Percentiles rank a stretch among this genome's conserved stretches.
These are phyloP conservation scores for Cotesia chilonis DNA, from an alignment of 1,140 invertebrate species.

Conservation along the genomic window DNA sequence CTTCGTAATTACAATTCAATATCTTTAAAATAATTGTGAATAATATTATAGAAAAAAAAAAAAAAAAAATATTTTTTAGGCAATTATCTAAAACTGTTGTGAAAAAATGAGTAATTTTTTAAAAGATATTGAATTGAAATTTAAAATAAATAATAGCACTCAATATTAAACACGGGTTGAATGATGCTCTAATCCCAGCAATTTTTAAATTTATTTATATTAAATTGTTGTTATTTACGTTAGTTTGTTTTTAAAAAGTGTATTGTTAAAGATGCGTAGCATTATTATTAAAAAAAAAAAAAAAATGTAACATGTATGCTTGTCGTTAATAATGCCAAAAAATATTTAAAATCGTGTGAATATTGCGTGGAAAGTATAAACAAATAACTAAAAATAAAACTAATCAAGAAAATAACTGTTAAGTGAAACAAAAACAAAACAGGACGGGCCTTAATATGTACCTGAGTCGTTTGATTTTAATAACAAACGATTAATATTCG, in stretches of 20 bases:
- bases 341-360: slow-evolving; percentile 30
- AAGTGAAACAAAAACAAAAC: slow-evolving; percentile 40
- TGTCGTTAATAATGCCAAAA: slow-evolving; percentile 41
- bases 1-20: too few relatives aligned
- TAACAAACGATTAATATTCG: slow-evolving; percentile 52
- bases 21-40: too few relatives aligned
- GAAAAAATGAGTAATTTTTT: too few relatives aligned
- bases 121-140: too few relatives aligned
- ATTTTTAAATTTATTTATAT: not conserved
- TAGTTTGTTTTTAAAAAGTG: not conserved
- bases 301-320: slow-evolving; percentile 22
- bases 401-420: slow-evolving; percentile 28
- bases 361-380: slow-evolving; percentile 35
- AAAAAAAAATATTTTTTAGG: too few relatives aligned
- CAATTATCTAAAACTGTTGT: too few relatives aligned
- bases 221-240: not conserved
- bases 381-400: slow-evolving; percentile 10
- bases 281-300: not conserved
- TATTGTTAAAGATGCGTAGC: slow-evolving; percentile 2
- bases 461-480: slow-evolving; percentile 58
- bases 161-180: too few relatives aligned
- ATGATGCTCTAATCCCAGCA: too few relatives aligned
- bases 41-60: too few relatives aligned
- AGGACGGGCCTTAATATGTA: slow-evolving; percentile 63
- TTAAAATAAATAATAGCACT: too few relatives aligned